Base-by-base conservation (phyloP, 2,797 vertebrate species). In the Cottoperca gobio region DNA sequence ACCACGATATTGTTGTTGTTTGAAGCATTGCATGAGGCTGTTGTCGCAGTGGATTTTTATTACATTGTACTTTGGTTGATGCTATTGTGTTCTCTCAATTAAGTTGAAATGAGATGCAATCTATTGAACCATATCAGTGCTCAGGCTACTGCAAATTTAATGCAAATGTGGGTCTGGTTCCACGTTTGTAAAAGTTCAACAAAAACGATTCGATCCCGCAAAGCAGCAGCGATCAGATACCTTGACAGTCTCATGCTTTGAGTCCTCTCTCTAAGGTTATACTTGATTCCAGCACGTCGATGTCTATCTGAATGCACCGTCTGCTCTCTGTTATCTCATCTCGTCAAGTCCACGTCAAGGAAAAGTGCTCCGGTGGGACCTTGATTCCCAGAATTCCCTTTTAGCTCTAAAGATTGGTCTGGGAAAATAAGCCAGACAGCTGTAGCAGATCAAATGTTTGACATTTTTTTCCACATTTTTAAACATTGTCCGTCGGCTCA, bases 361-460 rank as follows among this genome's bases (percentile, higher is more conserved):
- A 11, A 64, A 75, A 72, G 81, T 69, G 76, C 85, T 59, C 71
- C 62, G 42, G 35, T 31, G 45, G 64, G 75, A 79, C 70, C 65
- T 70, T 57, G 17, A 80, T 91, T 93, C 89, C 86, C 82, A 91
- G 91, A 88, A 89, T 81, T 61, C 73, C 54, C 55, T 70, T 73
- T 90, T 84, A 88, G 89, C 85, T 84, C 46, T 39, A 21, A 35
- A 81, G 68, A 43, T 80, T 58, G 46, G 46, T 85, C 70, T 71
- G 50, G 21, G 58, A 65, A 80, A 79, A 68, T 40, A 54, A 59
- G 3, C 4, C 37, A 49, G 58, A 81, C 62, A 76, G 37, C 40
- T 60, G 21, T 6, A 50, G 61, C 28, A 66, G 80, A 84, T 82
- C 64, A 88, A 72, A 53, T 21, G 24, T 40, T 70, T 63, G n/a